Evolutionary conservation across 2,797 vertebrate species (phyloP).

Genomic region (Sebastes kiyomatsui): DNA sequence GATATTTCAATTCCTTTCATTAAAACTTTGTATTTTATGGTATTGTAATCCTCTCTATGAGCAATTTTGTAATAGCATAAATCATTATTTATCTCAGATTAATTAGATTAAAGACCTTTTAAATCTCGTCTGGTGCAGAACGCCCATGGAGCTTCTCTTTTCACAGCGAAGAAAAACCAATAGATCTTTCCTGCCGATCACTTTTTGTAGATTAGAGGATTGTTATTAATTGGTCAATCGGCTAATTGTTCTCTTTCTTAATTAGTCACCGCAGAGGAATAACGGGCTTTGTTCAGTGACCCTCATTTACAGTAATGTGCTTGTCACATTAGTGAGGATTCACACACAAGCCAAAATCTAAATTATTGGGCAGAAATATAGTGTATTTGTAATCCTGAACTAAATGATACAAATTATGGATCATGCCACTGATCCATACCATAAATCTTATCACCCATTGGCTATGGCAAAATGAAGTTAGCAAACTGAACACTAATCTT

Average conservation of each 20-base stretch:
- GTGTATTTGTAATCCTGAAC: neutral
- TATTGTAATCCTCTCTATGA: conserved; percentile 80
- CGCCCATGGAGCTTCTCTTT: conserved; percentile 79
- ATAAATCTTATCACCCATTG: conserved; percentile 29
- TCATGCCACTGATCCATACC: neutral
- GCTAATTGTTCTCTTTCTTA: conserved; percentile 80
- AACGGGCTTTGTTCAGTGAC: conserved; percentile 64
- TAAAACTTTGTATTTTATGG: conserved; percentile 72
- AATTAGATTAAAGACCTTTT: conserved; percentile 83
- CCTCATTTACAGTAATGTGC: conserved; percentile 61
- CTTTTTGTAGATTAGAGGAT: conserved; percentile 80
- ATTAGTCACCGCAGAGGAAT: conserved; percentile 74
- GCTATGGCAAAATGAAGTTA: neutral
- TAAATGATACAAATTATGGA: conserved; percentile 6
- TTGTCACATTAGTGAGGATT: conserved; percentile 44
- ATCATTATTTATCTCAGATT: conserved; percentile 83
- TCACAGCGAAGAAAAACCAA: conserved; percentile 66
- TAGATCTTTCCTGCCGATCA: conserved; percentile 70
- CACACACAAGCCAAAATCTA: conserved; percentile 15
- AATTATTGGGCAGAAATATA: conserved; percentile 1
- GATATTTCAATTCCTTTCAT: conserved; percentile 35
- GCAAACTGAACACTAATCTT: neutral
- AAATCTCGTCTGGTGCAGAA: conserved; percentile 74
- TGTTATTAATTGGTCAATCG: conserved; percentile 84
- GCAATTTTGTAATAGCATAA: conserved; percentile 74